Conservation (phyloP, 2,888 invertebrate species). For the Epinotia ramella region DNA sequence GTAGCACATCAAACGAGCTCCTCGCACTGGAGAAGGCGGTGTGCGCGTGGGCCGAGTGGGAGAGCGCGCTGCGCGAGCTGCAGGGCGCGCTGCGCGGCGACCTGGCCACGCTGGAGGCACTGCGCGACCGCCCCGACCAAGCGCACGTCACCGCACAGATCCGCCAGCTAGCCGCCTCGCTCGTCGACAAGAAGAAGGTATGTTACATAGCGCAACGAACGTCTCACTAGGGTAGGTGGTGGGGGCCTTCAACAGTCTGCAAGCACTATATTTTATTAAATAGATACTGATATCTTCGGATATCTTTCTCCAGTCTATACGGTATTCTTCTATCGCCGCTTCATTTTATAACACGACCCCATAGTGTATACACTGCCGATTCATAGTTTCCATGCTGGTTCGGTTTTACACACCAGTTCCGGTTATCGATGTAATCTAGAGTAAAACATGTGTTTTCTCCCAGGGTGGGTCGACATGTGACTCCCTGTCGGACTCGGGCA, state of each 20-base stretch:
- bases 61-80: slow-evolving; percentile 90
- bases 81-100: slow-evolving; percentile 91
- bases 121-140: slow-evolving; percentile 85
- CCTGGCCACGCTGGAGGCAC: slow-evolving; percentile 72
- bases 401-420: not conserved
- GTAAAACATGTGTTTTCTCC: slow-evolving; percentile 33
- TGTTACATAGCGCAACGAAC: too few relatives aligned
- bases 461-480: slow-evolving; percentile 85
- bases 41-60: slow-evolving; percentile 91
- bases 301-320: not conserved
- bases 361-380: too few relatives aligned
- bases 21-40: slow-evolving; percentile 89
- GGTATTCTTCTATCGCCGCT: not conserved
- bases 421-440: too few relatives aligned
- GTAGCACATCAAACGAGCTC: slow-evolving; percentile 89
- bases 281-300: not conserved
- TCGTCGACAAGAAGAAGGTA: slow-evolving; percentile 83
- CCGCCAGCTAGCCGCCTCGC: slow-evolving; percentile 85
- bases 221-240: too few relatives aligned
- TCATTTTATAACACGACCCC: not conserved
- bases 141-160: slow-evolving; percentile 84
- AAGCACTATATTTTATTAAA: too few relatives aligned
- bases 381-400: too few relatives aligned
- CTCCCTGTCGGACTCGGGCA: slow-evolving; percentile 92
- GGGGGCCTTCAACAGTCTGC: too few relatives aligned